These are phyloP conservation scores for Planococcus citri DNA, from an alignment of 1,140 invertebrate genomes.

Conservation along the genomic window DNA sequence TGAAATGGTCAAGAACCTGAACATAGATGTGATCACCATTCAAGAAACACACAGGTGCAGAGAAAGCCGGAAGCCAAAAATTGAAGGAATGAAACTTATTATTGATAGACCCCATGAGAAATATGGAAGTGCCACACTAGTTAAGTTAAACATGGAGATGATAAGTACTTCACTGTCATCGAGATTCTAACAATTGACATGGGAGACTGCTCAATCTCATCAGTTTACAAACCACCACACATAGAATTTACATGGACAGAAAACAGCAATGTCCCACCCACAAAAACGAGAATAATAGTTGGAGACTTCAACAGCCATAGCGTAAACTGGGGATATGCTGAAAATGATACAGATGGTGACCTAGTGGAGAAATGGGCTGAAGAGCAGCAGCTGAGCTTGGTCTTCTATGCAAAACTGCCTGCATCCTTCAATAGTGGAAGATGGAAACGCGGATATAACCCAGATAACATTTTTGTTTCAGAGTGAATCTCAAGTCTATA, in stretches of 20 bases:
- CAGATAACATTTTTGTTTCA: too few relatives aligned
- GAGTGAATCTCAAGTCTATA: too few relatives aligned
- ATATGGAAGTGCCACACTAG: slow-evolving; percentile 21
- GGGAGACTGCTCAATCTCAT: slow-evolving; percentile 10
- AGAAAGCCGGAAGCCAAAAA: background rate
- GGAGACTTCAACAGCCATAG: slow-evolving; percentile 22
- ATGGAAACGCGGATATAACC: too few relatives aligned
- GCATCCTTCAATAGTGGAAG: too few relatives aligned
- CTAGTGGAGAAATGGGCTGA: slow-evolving; percentile 19
- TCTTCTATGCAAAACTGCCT: too few relatives aligned
- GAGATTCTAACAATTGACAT: slow-evolving; percentile 23
- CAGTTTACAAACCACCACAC: slow-evolving; percentile 12
- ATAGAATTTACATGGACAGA: background rate
- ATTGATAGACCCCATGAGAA: slow-evolving; percentile 14
- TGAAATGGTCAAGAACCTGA: too few relatives aligned
- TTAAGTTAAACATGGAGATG: background rate
- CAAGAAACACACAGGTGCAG: too few relatives aligned
- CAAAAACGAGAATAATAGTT: slow-evolving; percentile 6
- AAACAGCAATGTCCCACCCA: background rate
- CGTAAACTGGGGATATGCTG: slow-evolving; percentile 15
- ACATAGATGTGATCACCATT: too few relatives aligned
- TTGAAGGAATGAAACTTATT: slow-evolving; percentile 21
- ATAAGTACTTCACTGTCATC: background rate
- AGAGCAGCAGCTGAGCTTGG: too few relatives aligned
- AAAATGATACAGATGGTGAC: slow-evolving; percentile 14